These are phyloP conservation scores for Drosophila parthenogenetica DNA, from an alignment of 2,888 invertebrate genomes.

Conservation along the genomic window DNA sequence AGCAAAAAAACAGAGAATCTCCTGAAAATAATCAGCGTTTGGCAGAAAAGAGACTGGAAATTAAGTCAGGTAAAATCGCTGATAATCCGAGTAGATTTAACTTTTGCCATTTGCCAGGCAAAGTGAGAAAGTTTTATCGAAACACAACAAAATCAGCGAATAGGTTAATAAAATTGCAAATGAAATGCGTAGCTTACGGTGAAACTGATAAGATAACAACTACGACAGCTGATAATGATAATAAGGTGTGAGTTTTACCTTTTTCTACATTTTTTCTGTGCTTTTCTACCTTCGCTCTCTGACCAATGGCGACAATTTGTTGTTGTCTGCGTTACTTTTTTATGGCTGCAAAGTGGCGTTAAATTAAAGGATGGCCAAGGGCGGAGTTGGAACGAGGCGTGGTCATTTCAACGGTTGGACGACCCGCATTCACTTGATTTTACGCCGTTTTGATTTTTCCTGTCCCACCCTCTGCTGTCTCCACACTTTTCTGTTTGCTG, in stretches of 20 bases:
- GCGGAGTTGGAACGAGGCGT: constrained; percentile 4
- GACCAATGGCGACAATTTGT: constrained; percentile 72
- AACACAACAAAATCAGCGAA: constrained; percentile 40
- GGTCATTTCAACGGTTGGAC: constrained; percentile 37
- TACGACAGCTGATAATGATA: constrained; percentile 50
- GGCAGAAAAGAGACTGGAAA: constrained; percentile 9
- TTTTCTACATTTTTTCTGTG: constrained; percentile 9
- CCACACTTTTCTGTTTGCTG: constrained; percentile 24
- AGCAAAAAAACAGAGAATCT: constrained; percentile 14
- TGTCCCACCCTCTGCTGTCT: constrained; percentile 21
- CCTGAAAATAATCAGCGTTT: not conserved
- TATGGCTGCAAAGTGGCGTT: constrained; percentile 73
- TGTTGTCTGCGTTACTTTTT: constrained; percentile 46
- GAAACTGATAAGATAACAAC: constrained; percentile 54
- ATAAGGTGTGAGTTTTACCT: constrained; percentile 65
- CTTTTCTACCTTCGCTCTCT: constrained; percentile 18
- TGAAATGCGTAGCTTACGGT: constrained; percentile 56
- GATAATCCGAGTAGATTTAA: constrained; percentile 66
- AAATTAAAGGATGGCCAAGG: constrained; percentile 63
- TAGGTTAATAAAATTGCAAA: constrained; percentile 68
- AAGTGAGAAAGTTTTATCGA: constrained; percentile 31
- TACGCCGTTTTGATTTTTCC: constrained; percentile 74
- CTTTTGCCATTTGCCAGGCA: constrained; percentile 60
- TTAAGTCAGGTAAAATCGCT: constrained; percentile 64
- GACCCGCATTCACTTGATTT: constrained; percentile 75